phyloP scores from a whole-genome alignment of 2,888 invertebrate genomes.

The Chorisops tibialis region DNA sequence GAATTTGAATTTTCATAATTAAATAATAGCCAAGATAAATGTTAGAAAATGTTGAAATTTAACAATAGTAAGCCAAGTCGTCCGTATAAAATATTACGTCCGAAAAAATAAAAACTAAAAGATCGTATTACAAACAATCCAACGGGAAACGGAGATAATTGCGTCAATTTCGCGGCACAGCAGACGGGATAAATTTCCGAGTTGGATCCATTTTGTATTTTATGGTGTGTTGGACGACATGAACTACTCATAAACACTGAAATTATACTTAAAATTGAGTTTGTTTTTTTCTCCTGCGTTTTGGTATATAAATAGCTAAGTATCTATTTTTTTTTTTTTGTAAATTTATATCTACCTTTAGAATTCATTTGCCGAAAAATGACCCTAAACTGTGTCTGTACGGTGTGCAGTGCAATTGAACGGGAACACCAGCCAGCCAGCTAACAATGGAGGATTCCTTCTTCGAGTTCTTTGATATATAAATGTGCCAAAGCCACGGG shows the following conservation, averaged over 20 bases:
- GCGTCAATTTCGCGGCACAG: conserved; percentile 23
- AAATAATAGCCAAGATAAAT: not conserved
- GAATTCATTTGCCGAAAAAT: conserved; percentile 25
- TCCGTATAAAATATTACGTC: not conserved
- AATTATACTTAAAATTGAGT: conserved; percentile 17
- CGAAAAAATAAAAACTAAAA: not conserved
- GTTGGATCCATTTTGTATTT: conserved; percentile 17
- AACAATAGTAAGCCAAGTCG: not conserved
- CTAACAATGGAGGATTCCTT: conserved; percentile 1
- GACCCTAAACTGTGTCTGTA: conserved; percentile 9
- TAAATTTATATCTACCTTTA: conserved; percentile 2
- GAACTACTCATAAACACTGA: conserved; percentile 16
- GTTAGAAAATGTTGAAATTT: not conserved
- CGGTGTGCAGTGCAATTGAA: conserved; percentile 7
- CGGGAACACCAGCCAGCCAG: not conserved
- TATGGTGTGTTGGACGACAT: conserved; percentile 17
- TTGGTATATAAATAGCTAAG: not conserved
- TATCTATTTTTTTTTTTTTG: not conserved
- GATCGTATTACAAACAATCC: conserved; percentile 20
- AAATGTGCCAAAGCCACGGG: conserved; percentile 17
- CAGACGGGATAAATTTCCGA: conserved; percentile 18
- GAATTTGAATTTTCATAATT: not conserved
- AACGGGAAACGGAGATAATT: conserved; percentile 18
- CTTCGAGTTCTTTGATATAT: not conserved
- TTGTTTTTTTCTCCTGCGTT: not conserved